Evolutionary conservation across 2,888 invertebrate species (phyloP), one percentile per base, ranked within the genome.

Genomic region (Campaea margaritaria): DNA sequence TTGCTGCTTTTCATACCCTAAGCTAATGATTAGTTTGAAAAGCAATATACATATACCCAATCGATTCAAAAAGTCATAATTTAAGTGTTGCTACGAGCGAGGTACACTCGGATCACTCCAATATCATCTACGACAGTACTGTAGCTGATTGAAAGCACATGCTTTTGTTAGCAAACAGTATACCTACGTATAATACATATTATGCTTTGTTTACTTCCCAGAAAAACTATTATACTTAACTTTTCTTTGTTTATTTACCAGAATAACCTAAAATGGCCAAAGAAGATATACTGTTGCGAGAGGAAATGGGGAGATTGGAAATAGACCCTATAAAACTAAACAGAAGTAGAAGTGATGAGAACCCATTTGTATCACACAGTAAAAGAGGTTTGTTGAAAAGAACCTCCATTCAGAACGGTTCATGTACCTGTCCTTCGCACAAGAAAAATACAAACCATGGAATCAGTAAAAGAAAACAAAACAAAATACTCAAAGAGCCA

Each of bases 401-500:
- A 70, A 67, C 65, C 31, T 58, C 63, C 28, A 47, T 69, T 36
- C 77, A 75, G 58, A 78, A 75, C 52, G 62, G 38, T 46, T 42
- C 82, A 76, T 91, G 89, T 73, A 65, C 77, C 36, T 91, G 91
- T 72, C 65, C 69, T 36, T 65, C 64, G 16, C 75, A 76, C 60
- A 87, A 79, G 68, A 83, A 76, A 66, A 74, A 69, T 42, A 79
- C 74, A 69, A 79, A 73, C 57, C 50, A 76, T 63, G 72, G 80
- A 54, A 85, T 87, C 56, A 75, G 72, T 64, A 90, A 92, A 82
- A 89, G 85, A 69, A 90, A 86, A 75, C 80, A 75, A 58, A 87
- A 81, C 65, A 93, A 91, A 81, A 80, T 94, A 61, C 76, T 94
- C 34, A 93, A 91, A 67, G 94, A 94, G 69, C 94, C 94, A 36